Conservation (phyloP, 2,113 vertebrate genomes). For the Steatornis caripensis region DNA sequence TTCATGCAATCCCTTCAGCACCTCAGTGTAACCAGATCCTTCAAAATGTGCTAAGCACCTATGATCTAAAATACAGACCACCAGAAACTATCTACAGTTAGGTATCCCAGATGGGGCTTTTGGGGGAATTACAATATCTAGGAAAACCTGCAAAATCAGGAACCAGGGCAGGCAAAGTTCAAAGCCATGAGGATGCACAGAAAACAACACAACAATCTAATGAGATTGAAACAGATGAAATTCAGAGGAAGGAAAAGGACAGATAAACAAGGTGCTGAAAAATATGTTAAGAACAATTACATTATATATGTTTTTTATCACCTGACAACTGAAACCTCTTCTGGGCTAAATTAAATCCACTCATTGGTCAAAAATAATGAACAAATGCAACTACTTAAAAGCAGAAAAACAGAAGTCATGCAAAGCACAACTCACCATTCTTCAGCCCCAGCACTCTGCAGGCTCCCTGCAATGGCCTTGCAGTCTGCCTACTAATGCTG, state of each 20-base stretch:
- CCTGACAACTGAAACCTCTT: background rate
- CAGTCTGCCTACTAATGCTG: background rate
- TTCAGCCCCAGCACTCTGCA: background rate
- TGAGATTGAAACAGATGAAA: background rate
- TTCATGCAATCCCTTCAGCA: background rate
- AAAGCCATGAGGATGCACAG: background rate
- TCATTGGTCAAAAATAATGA: background rate
- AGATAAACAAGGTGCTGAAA: background rate
- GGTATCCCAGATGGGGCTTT: background rate
- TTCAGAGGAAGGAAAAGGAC: background rate
- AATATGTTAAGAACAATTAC: background rate
- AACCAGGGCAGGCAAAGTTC: background rate
- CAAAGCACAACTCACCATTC: background rate
- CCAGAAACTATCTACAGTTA: background rate
- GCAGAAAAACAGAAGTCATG: background rate
- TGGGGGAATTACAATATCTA: background rate
- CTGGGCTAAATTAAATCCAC: background rate
- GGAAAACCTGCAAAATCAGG: background rate
- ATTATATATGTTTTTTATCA: background rate
- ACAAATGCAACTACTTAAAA: background rate
- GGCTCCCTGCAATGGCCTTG: background rate
- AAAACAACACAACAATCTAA: background rate
- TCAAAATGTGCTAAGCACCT: background rate
- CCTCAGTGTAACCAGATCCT: background rate
- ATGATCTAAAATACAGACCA: background rate